Percentiles rank a stretch among this genome's conserved stretches.
These are phyloP conservation scores for Linnaemya tessellans DNA, from an alignment of 2,888 invertebrate genomes.

Conservation along the genomic window DNA sequence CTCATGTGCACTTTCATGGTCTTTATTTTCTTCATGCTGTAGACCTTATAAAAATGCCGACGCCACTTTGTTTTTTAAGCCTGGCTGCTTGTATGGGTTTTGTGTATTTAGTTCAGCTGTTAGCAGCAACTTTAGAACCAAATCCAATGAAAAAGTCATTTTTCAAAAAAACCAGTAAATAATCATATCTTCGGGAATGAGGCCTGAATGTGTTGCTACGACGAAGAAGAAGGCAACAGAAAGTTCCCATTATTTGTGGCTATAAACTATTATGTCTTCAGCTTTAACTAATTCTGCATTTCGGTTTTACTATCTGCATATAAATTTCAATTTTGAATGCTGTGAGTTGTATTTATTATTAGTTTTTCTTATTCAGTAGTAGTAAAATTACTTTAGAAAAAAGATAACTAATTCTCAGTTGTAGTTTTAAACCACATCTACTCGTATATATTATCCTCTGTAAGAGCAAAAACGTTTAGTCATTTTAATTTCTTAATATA, in stretches of 20 bases:
- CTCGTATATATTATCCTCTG: neutral
- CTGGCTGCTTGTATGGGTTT: conserved; percentile 1
- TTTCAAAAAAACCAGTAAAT: conserved; percentile 44
- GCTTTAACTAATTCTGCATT: neutral
- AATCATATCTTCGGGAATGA: neutral
- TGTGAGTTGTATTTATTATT: neutral
- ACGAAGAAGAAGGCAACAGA: neutral
- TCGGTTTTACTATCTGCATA: neutral
- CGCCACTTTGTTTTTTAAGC: conserved; percentile 32
- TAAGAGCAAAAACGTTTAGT: neutral
- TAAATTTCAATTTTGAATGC: too few species aligned
- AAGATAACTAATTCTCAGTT: too few species aligned
- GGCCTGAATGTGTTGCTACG: neutral
- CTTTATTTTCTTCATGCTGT: conserved; percentile 4
- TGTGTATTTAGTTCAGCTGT: neutral
- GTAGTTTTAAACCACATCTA: too few species aligned
- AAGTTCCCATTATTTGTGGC: neutral
- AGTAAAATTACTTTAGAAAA: too few species aligned
- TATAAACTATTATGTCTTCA: neutral
- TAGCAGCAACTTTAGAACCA: neutral
- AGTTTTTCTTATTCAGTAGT: too few species aligned
- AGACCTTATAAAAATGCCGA: conserved; percentile 59
- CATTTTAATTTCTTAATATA: conserved; percentile 45
- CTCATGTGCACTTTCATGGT: neutral
- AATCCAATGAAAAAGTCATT: conserved; percentile 38